phyloP scores from a whole-genome alignment of 2,113 vertebrate genomes.

The Amphilophus citrinellus region DNA sequence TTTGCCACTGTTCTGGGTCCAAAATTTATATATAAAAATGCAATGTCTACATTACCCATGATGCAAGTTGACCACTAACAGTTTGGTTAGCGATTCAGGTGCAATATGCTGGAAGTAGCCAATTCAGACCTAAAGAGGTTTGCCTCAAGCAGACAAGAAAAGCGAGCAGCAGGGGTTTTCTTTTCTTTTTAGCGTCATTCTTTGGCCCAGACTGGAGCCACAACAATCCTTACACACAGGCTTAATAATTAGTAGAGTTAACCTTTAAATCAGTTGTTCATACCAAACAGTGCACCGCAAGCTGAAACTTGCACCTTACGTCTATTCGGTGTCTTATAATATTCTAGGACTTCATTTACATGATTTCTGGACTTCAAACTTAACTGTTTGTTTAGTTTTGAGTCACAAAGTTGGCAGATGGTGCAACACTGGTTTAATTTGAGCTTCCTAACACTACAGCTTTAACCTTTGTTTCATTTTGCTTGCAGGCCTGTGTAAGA shows the following conservation, averaged over 20 bases:
- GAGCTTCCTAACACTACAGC: neutral
- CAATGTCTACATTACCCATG: neutral
- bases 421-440: neutral
- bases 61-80: neutral
- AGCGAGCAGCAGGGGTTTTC: neutral
- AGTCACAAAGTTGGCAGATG: neutral
- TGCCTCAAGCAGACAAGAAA: neutral
- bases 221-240: neutral
- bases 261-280: neutral
- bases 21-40: neutral
- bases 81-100: neutral
- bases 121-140: neutral
- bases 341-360: neutral
- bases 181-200: neutral
- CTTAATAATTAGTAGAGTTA: neutral
- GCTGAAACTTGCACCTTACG: neutral
- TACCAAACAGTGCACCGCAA: neutral
- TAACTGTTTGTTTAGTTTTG: neutral
- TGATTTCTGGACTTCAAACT: constrained; percentile 21
- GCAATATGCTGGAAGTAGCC: neutral
- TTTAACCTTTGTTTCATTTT: constrained; percentile 27
- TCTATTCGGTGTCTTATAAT: neutral
- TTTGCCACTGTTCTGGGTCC: neutral
- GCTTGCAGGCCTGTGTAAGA: neutral
- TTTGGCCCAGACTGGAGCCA: neutral